Evolutionary conservation across 1,140 invertebrate genomes (phyloP).

Genomic region (Drosophila biarmipes): DNA sequence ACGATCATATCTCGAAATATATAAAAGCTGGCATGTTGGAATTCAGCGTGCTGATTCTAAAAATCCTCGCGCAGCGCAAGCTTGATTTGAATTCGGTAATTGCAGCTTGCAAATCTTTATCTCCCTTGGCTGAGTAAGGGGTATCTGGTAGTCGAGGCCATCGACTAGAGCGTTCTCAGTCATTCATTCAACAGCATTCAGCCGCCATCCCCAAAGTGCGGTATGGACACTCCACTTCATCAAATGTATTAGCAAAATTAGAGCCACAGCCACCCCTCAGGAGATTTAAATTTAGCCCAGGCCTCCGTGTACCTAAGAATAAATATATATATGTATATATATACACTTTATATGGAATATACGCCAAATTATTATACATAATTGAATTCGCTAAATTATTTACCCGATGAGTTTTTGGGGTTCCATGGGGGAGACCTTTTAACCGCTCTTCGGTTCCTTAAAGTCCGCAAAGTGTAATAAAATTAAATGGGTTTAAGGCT

Average conservation of each 20-base stretch:
- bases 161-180: too few species aligned
- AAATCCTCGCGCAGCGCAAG: too few species aligned
- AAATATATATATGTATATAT: neutral
- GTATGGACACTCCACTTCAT: constrained; percentile 49
- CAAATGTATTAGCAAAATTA: constrained; percentile 35
- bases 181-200: constrained; percentile 30
- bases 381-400: constrained; percentile 77
- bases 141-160: too few species aligned
- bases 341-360: constrained; percentile 4
- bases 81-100: too few species aligned
- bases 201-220: constrained; percentile 28
- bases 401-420: constrained; percentile 53
- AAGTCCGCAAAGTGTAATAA: constrained; percentile 65
- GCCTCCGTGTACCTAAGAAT: constrained; percentile 8
- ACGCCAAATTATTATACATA: constrained; percentile 71
- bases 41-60: too few species aligned
- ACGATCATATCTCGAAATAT: too few species aligned
- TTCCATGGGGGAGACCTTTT: neutral
- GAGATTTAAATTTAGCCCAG: constrained; percentile 49
- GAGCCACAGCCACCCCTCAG: constrained; percentile 17
- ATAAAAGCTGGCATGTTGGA: too few species aligned
- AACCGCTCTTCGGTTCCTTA: constrained; percentile 26
- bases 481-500: constrained; percentile 74
- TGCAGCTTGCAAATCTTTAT: too few species aligned
- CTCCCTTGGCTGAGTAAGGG: too few species aligned